phyloP scores from a whole-genome alignment of 92 coral and sea anemone genomes.

The Pocillopora meandrina region DNA sequence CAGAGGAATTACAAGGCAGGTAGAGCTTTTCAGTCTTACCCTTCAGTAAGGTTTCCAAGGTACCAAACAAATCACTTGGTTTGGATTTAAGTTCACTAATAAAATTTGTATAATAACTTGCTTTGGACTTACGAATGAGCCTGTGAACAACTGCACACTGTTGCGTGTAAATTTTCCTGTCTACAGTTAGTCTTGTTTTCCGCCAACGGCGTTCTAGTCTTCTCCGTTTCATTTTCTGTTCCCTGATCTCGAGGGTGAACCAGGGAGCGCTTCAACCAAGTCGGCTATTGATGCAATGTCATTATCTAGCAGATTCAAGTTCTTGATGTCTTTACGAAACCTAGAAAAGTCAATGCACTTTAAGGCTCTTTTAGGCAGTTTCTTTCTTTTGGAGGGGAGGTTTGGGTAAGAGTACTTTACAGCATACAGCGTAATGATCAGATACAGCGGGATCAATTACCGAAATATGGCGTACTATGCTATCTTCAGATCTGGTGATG shows the following conservation, averaged over 20 bases:
- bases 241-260: constrained; percentile 25
- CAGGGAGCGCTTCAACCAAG: constrained; percentile 47
- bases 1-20: neutral
- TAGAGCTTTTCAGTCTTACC: neutral
- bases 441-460: no score
- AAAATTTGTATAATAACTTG: constrained; percentile 2
- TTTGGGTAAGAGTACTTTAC: no score
- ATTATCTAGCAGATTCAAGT: no score
- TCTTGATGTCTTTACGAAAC: no score
- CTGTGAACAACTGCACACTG: constrained; percentile 35
- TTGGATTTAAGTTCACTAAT: constrained; percentile 10
- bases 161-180: constrained; percentile 29
- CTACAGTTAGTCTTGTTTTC: neutral
- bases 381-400: no score
- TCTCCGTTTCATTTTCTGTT: constrained; percentile 12
- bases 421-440: no score
- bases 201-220: constrained; percentile 41
- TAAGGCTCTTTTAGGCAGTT: no score
- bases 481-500: no score
- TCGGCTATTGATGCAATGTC: no score
- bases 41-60: neutral
- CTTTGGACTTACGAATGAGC: constrained; percentile 32
- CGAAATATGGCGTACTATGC: no score
- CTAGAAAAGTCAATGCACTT: no score
- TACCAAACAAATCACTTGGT: neutral